Evolutionary conservation across 2,797 vertebrate species (phyloP), one percentile per base, ranked within the genome.

Genomic region (Antennarius maculatus): DNA sequence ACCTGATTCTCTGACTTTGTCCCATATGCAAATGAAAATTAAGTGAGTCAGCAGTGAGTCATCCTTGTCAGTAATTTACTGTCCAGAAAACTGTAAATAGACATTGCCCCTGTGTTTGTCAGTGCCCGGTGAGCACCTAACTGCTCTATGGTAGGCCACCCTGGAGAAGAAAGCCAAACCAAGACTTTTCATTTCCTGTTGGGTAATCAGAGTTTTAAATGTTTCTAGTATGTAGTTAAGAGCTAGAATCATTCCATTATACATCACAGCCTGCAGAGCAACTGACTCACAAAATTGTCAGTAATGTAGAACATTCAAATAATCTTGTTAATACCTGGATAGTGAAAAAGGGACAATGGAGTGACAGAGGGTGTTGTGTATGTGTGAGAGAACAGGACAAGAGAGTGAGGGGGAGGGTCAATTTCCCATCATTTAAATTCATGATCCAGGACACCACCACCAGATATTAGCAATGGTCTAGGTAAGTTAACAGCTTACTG

Each of bases 351-450:
- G 80, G 62, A 81, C 62, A 79, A 80, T 61, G 78, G 58, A 64
- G 61, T 0, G 3, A 9, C 61, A 39, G 48, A 51, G 61, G 70
- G 28, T 29, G 37, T 49, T 8, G 54, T 7, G 39, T 13, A 42
- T 18, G 41, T 45, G 63, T 18, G 63, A 66, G 52, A 67, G 61
- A 74, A 54, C 39, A 56, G 7, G 23, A 69, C 14, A 46, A 61
- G 54, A 76, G 54, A 54, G 45, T 50, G 13, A 14, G 55, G 58
- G 52, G 18, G 72, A 72, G 62, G 69, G 80, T 76, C 66, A 76
- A 67, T 80, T 84, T 68, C 58, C 76, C 73, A 81, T 84, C 81
- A 86, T 77, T 88, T 86, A 91, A 91, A 67, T 85, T 89, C 91
- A 93, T 88, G 86, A 91, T 82, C 80, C 86, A 69, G 71, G 28